Evolutionary conservation across 2,797 vertebrate genomes (phyloP).

Genomic region (Rallus crepitans): DNA sequence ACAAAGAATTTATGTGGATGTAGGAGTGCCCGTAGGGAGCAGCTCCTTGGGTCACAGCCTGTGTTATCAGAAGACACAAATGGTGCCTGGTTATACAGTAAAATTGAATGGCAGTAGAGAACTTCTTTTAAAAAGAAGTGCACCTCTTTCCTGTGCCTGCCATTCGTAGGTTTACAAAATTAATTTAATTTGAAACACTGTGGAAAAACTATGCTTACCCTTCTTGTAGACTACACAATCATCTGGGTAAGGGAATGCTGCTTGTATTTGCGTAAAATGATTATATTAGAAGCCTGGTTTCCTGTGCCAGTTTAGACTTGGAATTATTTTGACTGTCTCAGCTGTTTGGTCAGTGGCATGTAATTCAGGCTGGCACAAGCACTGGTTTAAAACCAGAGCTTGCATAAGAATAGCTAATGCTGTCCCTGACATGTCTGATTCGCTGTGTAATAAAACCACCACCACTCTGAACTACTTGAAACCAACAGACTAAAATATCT

Average conservation of each 20-base stretch:
- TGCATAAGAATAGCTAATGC: not conserved
- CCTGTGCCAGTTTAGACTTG: not conserved
- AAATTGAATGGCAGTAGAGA: not conserved
- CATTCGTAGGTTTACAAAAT: not conserved
- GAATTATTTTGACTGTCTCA: not conserved
- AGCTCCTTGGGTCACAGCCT: not conserved
- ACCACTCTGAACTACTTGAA: not conserved
- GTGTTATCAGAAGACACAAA: not conserved
- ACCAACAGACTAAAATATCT: not conserved
- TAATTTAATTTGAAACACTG: too few relatives aligned
- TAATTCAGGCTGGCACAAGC: not conserved
- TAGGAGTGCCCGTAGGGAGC: not conserved
- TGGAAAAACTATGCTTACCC: not conserved
- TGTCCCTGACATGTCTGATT: not conserved
- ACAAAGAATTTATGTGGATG: not conserved
- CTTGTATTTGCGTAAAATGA: not conserved
- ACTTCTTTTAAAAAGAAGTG: not conserved
- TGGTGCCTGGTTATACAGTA: not conserved
- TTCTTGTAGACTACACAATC: not conserved
- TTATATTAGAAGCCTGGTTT: not conserved
- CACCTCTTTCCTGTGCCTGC: not conserved
- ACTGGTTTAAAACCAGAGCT: slow-evolving; percentile 15
- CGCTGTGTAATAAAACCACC: not conserved
- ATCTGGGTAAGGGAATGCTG: not conserved
- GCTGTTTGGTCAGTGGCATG: not conserved